Base-by-base conservation (phyloP, 2,797 vertebrate genomes). In the Anisognathus igniventris region DNA sequence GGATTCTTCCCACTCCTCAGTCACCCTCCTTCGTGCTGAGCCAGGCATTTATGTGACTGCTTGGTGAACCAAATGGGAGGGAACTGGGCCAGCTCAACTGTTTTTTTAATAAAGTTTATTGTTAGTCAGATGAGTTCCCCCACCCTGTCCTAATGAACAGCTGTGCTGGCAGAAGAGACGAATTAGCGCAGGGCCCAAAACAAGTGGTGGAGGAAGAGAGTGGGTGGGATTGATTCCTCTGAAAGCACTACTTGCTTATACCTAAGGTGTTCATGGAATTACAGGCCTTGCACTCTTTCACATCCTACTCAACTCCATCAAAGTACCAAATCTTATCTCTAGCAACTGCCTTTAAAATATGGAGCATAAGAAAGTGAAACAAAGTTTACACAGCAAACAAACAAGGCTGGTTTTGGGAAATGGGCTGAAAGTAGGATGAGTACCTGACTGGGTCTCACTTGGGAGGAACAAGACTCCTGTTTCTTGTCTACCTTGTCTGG, bases 401-500 rank as follows among this genome's bases (percentile, higher is more conserved):
- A 28, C 1, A 2, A 60, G 24, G 44, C 22, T 75, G 39, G 3
- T 79, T 79, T 57, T 50, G 66, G 67, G 65, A 48, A 70, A 58
- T 2, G 19, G 57, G 66, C 58, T 61, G 50, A 30, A 77, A 89
- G 40, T 1, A 53, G 21, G 13, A 25, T 1, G 1, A 77, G 57
- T 97, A 98, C 97, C 97, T 98, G 97, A 78, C 89, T 94, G 61
- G 89, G 71, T 58, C 51, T 95, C 87, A 86, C 93, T 90, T 96
- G 96, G 56, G 92, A 92, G 86, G 95, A 96, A 83, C 83, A 97
- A 16, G 94, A 94, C 53, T 97, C 91, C 37, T 90, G 96, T 12
- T 97, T 94, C 76, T 97, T 98, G 88, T 96, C 97, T 15, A 33
- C 61, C 78, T 98, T 98, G 82, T 98, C 98, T 58, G 79, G 77